Base-by-base conservation (phyloP, 2,113 vertebrate species). In the Lanius collurio region DNA sequence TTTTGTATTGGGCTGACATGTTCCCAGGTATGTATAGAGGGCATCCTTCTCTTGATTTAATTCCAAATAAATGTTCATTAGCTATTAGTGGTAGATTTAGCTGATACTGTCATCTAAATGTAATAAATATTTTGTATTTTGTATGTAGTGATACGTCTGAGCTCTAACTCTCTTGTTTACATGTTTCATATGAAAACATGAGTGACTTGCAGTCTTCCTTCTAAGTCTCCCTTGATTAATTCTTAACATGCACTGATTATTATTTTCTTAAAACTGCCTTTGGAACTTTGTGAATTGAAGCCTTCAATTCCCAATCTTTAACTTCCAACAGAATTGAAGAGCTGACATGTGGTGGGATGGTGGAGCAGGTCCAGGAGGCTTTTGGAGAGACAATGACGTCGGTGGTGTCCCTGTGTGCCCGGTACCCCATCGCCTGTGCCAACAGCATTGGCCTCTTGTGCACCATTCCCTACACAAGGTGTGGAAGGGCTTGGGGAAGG, bases 381-480 rank as follows among this genome's bases (percentile, higher is more conserved):
- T 99, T 99, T 44, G 99, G 99, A 31, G 99, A 99, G 97, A 99
- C 99, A 8, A 99, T 99, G 99, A 99, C 99, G 0, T 99, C 99
- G 2, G 99, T 99, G n/a, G 99, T 99, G 79, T 99, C 99, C 10
- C 95, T 99, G 44, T 99, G 99, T 86, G 99, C 99, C 73, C 99
- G 99, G 41, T 99, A 99, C 96, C 99, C 99, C 69, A 99, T 99
- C 24, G 99, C 99, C 12, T 99, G 99, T 97, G 98, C 99, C 83
- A 99, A 99, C 80, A 99, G 99, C 97, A 99, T 99, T 24, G 99
- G 99, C 76, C 98, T 99, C 79, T 88, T 99, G 33, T 99, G 99
- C 96, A 99, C 99, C 64, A 99, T 99, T 80, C 99, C 99, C 50
- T 99, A 99, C 65, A 99, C 99, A 41, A 99, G 99, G 99, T 98